Conservation (phyloP, 2,888 invertebrate species). For the Heliconius erato region DNA sequence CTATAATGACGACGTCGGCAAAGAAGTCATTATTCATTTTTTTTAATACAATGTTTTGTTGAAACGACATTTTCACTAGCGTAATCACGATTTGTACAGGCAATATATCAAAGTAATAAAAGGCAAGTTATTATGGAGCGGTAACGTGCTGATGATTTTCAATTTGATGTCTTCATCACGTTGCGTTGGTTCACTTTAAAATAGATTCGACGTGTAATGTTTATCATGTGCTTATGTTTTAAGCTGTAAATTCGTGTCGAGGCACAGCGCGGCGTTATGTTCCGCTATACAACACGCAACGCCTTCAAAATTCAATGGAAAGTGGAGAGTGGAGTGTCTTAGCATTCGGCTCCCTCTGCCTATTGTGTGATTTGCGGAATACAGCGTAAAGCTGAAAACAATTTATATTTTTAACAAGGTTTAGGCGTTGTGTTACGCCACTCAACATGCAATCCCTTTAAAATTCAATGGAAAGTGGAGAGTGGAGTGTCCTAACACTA, state of each 20-base stretch:
- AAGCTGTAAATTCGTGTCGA: not conserved
- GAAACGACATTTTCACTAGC: constrained; percentile 85
- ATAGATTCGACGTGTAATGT: constrained; percentile 49
- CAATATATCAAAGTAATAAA: constrained; percentile 82
- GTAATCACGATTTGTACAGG: constrained; percentile 82
- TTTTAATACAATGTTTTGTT: constrained; percentile 84
- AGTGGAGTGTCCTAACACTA: too few species aligned
- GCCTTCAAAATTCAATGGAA: too few species aligned
- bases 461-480: too few species aligned
- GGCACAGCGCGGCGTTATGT: too few species aligned
- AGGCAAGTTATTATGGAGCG: constrained; percentile 70
- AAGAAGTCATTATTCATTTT: constrained; percentile 86
- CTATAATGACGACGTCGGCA: constrained; percentile 81
- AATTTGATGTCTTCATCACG: constrained; percentile 80
- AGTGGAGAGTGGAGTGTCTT: too few species aligned
- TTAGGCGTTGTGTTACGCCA: too few species aligned
- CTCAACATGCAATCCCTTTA: too few species aligned
- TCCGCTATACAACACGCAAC: too few species aligned
- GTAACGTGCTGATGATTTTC: constrained; percentile 77
- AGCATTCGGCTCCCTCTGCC: too few species aligned
- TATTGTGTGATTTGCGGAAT: too few species aligned
- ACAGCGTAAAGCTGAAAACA: too few species aligned
- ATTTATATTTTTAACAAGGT: too few species aligned
- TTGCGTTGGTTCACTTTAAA: constrained; percentile 55
- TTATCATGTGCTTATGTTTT: not conserved